Evolutionary conservation across 2,888 invertebrate species (phyloP), one percentile per base, ranked within the genome.

Genomic region (Baccha elongata): DNA sequence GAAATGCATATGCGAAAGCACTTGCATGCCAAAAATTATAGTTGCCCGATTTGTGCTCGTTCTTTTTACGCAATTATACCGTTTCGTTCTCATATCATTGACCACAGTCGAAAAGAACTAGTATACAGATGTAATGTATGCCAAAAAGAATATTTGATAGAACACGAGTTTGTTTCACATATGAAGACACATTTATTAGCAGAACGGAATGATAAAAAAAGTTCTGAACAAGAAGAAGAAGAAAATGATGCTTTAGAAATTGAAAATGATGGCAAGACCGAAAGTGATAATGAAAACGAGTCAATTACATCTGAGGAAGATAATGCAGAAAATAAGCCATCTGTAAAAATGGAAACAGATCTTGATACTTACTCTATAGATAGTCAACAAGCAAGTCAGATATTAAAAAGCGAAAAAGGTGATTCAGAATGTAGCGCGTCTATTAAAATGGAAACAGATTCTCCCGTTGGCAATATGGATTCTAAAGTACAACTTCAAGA

Each of bases 1-100:
- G 48, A 50, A n/a, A 50, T 13, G 3, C 48, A 50, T 26, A 15
- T 50, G 3, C 48, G 48, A 26, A 5, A 26, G 26, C 48, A 50
- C 15, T 26, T 50, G 10, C 13, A 1, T 26, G 26, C 3, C 0
- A 15, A 13, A 50, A 1, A 10, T 3, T 50, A 4, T 7, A 0
- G 3, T 13, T 50, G 48, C 10, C 48, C 48, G 5, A 13, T 26
- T 6, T 50, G 48, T 50, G 8, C 13, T 15, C 48, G 48, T 0
- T 26, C 26, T 8, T 50, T 50, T 50, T 50, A 50, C 10, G 1
- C 13, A 26, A 0, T 1, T 7, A 1, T 4, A 13, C 1, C 13
- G 3, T 26, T 50, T 13, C 48, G 26, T 7, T 1, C 1, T 0
- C 48, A 50, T 10, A 6, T 50, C 0, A 1, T 10, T 4, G 4